Conservation (phyloP, 1,140 invertebrate genomes). For the Drosophila takahashii region DNA sequence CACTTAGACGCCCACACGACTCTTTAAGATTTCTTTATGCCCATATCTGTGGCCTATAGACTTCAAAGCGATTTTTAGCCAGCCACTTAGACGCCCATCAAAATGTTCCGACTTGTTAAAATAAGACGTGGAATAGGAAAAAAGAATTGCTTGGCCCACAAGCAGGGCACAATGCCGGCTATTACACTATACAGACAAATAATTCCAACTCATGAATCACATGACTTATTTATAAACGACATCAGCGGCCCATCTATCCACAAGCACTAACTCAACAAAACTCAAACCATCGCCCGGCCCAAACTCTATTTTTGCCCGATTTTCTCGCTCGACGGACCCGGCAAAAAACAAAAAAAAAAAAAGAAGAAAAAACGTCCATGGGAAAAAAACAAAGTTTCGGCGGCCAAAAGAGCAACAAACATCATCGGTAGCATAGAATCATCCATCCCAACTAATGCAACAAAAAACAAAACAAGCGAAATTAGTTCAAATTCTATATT, state of each 20-base stretch:
- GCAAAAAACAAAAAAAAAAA: constrained; percentile 32
- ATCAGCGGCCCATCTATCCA: constrained; percentile 52
- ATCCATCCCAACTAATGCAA: constrained; percentile 39
- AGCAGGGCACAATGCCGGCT: constrained; percentile 32
- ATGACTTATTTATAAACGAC: constrained; percentile 75
- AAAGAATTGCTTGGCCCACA: constrained; percentile 41
- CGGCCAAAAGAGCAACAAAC: constrained; percentile 51
- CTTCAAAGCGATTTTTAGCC: constrained; percentile 43
- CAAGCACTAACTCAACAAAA: constrained; percentile 31
- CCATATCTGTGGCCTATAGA: constrained; percentile 15
- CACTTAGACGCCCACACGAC: constrained; percentile 48
- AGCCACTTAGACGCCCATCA: constrained; percentile 56
- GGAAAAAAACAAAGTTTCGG: constrained; percentile 41
- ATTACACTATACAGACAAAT: constrained; percentile 56
- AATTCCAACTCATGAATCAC: constrained; percentile 76
- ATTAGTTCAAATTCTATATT: constrained; percentile 83
- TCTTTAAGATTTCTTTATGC: constrained; percentile 6
- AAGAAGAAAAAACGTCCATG: constrained; percentile 13
- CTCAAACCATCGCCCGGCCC: constrained; percentile 28
- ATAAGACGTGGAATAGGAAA: constrained; percentile 22
- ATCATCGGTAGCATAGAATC: constrained; percentile 29
- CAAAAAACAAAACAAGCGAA: constrained; percentile 60
- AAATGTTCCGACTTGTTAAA: constrained; percentile 29
- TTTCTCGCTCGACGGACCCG: constrained; percentile 52
- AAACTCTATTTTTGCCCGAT: constrained; percentile 77